A percentile compares a stretch with the other conserved stretches of the same genome.
Evolutionary conservation across 2,888 invertebrate genomes (phyloP).

Genomic region (Lochmaea crataegi): DNA sequence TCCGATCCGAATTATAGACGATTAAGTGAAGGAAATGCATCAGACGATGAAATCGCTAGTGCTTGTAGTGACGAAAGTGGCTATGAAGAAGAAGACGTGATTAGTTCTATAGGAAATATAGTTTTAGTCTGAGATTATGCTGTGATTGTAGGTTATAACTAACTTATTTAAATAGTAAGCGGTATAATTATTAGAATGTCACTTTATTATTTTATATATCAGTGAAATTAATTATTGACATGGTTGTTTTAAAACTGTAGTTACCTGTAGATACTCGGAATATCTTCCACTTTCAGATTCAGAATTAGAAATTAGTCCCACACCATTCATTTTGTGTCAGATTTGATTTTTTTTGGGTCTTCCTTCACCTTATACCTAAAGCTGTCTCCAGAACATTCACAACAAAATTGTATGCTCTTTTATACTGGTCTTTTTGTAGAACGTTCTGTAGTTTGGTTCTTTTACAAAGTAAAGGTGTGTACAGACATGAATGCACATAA

Average conservation of each 20-base stretch:
- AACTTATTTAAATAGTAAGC: constrained; percentile 11
- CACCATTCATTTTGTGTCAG: neutral
- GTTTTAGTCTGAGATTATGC: constrained; percentile 57
- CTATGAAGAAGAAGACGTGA: constrained; percentile 81
- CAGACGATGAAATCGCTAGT: constrained; percentile 72
- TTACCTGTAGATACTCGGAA: constrained; percentile 2
- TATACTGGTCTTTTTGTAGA: no score
- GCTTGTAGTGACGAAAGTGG: constrained; percentile 93
- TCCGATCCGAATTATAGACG: constrained; percentile 63
- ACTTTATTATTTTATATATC: constrained; percentile 9
- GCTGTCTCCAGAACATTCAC: no score
- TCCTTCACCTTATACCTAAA: no score
- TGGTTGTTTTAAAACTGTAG: neutral
- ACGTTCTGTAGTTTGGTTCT: no score
- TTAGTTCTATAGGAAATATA: constrained; percentile 61
- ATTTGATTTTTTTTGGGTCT: no score
- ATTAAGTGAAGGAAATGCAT: constrained; percentile 55
- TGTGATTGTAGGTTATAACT: constrained; percentile 20
- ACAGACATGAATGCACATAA: no score
- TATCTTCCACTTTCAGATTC: neutral
- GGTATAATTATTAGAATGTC: neutral
- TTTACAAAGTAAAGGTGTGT: no score
- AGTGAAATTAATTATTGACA: neutral
- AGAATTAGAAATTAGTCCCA: neutral
- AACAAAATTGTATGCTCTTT: no score